Conservation (phyloP, 2,888 invertebrate genomes). For the Acleris sparsana region DNA sequence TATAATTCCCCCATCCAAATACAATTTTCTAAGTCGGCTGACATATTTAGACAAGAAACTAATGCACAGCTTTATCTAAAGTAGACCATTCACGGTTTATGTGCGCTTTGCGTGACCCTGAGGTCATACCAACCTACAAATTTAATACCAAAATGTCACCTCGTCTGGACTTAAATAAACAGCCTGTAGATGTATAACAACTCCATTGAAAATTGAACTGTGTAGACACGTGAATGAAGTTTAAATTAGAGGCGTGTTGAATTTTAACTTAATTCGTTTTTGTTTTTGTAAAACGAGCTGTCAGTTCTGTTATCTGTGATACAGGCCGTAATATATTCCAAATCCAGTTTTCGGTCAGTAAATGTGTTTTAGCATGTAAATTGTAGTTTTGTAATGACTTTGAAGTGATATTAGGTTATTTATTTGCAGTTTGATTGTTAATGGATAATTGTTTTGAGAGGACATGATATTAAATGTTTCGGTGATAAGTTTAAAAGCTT, state of each 20-base stretch:
- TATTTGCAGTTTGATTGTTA: constrained; percentile 19
- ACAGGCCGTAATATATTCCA: constrained; percentile 28
- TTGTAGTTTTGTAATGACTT: constrained; percentile 15
- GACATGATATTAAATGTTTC: constrained; percentile 14
- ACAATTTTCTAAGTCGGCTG: constrained; percentile 11
- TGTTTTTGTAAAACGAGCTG: not conserved
- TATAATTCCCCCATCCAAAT: constrained; percentile 24
- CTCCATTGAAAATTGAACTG: not conserved
- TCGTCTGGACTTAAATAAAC: not conserved
- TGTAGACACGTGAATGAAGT: not conserved
- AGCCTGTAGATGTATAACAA: not conserved
- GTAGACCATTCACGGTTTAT: constrained; percentile 41
- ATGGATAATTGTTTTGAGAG: constrained; percentile 23
- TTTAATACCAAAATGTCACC: constrained; percentile 37
- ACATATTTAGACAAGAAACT: constrained; percentile 30
- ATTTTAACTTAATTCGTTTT: constrained; percentile 5
- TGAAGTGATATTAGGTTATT: constrained; percentile 23
- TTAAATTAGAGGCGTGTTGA: not conserved
- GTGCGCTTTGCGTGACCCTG: constrained; percentile 39
- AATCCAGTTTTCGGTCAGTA: constrained; percentile 30
- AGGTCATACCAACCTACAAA: constrained; percentile 30
- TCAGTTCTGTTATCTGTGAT: constrained; percentile 39
- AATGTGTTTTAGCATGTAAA: constrained; percentile 32
- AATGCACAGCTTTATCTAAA: constrained; percentile 40
- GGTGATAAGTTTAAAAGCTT: constrained; percentile 5